Evolutionary conservation across 53 echinoderm and acorn worm genomes (phyloP).

Genomic region (Pentamera pediparva): DNA sequence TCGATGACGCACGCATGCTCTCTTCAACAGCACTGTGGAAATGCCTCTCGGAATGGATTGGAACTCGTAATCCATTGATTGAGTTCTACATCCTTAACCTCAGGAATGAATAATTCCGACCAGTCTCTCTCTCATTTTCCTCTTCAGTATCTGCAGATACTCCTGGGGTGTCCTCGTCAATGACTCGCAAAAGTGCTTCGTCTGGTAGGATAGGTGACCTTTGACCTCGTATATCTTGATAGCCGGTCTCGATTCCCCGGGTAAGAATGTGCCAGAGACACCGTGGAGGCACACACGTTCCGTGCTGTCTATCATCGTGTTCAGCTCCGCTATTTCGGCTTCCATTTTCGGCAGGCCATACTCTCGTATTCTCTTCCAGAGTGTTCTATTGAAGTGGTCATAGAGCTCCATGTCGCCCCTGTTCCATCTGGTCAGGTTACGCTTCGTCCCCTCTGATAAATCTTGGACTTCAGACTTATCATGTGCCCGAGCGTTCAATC

Average conservation of each 20-base stretch:
- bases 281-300: conserved; percentile 39
- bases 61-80: too few species aligned
- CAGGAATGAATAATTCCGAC: too few species aligned
- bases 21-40: too few species aligned
- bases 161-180: conserved; percentile 11
- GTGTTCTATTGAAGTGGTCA: conserved; percentile 44
- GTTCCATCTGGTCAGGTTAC: conserved; percentile 42
- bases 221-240: background rate
- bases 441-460: conserved; percentile 3
- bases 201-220: background rate
- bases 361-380: conserved; percentile 34
- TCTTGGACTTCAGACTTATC: conserved; percentile 19
- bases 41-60: too few species aligned
- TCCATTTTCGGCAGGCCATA: conserved; percentile 38
- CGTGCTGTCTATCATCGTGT: conserved; percentile 24
- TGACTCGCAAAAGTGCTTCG: background rate
- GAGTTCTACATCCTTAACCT: too few species aligned
- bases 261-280: background rate
- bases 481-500: conserved; percentile 41
- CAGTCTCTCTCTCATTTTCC: background rate
- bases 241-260: background rate
- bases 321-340: conserved; percentile 27
- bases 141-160: background rate
- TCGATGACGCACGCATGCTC: too few species aligned
- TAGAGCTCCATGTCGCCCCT: conserved; percentile 47